Base-by-base conservation (phyloP, 64 coral and sea anemone species). In the Orbicella faveolata region DNA sequence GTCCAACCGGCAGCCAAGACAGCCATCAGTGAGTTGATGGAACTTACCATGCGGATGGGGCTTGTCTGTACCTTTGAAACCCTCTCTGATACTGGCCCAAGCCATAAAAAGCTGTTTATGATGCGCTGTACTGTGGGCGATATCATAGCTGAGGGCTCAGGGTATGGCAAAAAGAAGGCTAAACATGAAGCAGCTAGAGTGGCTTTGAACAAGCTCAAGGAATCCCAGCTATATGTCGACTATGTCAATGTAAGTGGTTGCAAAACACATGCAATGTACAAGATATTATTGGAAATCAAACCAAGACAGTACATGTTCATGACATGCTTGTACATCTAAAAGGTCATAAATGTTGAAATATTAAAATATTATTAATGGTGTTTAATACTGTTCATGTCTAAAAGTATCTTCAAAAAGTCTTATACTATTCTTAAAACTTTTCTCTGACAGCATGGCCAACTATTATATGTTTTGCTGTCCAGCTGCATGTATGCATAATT, bases 211-310 rank as follows among this genome's bases (percentile, higher is more conserved):
- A 96, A 96, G 35, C 74, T 96, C 26, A 89, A 96, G 53, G 92
- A 96, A 84, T 96, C 94, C 34, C 90, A 89, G 4, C 78, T 79
- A 11, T 93, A 93, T 76, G 66, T 88, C 11, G 90, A 92, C 36
- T 87, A 87, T 70, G 81, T 93, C 15, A 89, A 89, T 87, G 94
- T 96, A 90, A 96, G 94, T 96, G 37, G 66, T 15, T 70, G n/a
- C 30, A 23, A 70, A 70, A 23, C n/a, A 59, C 12, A 59, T 59
- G 55, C 55, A 59, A 9, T 59, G 55, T 59, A 16, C 15, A 14
- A 59, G 55, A 59, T 59, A 10, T 59, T 59, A 16, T 14, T 59
- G 10, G 11, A 6, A 59, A 59, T 59, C 55, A 16, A 59, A 59
- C 55, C 13, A 10, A 16, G 55, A 59, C 55, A 12, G 15, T 59